Conservation (phyloP, 2,888 invertebrate genomes). For the Coelogynopora nodosa region DNA sequence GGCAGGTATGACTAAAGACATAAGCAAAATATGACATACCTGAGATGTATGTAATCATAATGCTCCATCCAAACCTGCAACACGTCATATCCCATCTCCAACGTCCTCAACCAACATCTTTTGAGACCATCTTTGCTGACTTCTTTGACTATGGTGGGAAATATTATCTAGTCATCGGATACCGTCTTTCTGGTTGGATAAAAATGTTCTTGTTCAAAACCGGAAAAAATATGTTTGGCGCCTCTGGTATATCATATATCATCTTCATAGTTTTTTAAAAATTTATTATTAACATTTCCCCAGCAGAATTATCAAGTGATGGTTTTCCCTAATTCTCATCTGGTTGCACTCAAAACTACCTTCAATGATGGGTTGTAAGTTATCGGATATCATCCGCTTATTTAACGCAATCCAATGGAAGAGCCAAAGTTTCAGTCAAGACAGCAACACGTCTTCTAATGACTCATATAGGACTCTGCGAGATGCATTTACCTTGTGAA, state of each 20-base stretch:
- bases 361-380: neutral
- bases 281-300: neutral
- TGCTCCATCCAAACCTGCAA: neutral
- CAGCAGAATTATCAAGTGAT: neutral
- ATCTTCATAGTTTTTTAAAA: neutral
- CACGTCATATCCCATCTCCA: neutral
- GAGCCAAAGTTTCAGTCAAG: neutral
- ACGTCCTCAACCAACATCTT: neutral
- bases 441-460: neutral
- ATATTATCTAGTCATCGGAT: neutral
- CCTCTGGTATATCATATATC: neutral
- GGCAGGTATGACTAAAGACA: neutral
- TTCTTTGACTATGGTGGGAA: neutral
- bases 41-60: neutral
- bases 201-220: neutral
- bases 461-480: neutral
- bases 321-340: neutral
- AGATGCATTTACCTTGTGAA: constrained; percentile 1
- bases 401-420: neutral
- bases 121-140: constrained; percentile 13
- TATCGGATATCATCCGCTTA: neutral
- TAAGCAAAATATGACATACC: neutral
- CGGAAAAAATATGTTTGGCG: neutral
- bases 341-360: neutral
- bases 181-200: neutral